Conservation (phyloP, 1,140 invertebrate species). For the Dufourea novaeangliae region DNA sequence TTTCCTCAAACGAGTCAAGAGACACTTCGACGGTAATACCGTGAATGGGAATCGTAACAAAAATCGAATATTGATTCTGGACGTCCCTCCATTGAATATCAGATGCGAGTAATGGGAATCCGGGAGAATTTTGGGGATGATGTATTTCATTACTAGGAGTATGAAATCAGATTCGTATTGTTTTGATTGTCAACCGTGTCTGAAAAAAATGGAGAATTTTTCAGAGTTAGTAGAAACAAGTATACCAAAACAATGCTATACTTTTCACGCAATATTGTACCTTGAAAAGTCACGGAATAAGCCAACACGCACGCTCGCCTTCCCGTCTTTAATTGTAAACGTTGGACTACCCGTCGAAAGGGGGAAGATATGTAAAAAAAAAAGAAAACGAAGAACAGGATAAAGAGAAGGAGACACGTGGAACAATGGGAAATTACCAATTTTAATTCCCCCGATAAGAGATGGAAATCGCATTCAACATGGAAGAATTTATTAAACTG, state of each 20-base stretch:
- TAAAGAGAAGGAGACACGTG: neutral
- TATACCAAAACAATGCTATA: too few species aligned
- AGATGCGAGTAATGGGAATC: neutral
- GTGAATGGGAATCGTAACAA: constrained; percentile 13
- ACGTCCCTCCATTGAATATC: too few species aligned
- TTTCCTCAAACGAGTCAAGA: constrained; percentile 56
- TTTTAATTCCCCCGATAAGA: constrained; percentile 37
- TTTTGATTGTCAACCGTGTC: too few species aligned
- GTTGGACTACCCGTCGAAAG: too few species aligned
- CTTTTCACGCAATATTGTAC: too few species aligned
- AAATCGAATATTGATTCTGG: neutral
- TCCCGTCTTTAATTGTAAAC: neutral
- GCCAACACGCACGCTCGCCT: neutral
- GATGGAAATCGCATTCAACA: constrained; percentile 43
- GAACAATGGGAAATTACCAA: constrained; percentile 51
- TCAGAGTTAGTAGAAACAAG: too few species aligned
- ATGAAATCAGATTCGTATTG: too few species aligned
- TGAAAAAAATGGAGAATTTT: too few species aligned
- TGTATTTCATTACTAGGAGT: too few species aligned
- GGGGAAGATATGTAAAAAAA: neutral
- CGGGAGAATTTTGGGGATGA: too few species aligned
- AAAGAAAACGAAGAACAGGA: neutral
- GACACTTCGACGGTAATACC: constrained; percentile 54
- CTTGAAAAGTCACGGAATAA: too few species aligned
- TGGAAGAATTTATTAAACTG: constrained; percentile 44